These are phyloP conservation scores for Drosophila kepulauana DNA, from an alignment of 1,140 invertebrate species.

Conservation along the genomic window DNA sequence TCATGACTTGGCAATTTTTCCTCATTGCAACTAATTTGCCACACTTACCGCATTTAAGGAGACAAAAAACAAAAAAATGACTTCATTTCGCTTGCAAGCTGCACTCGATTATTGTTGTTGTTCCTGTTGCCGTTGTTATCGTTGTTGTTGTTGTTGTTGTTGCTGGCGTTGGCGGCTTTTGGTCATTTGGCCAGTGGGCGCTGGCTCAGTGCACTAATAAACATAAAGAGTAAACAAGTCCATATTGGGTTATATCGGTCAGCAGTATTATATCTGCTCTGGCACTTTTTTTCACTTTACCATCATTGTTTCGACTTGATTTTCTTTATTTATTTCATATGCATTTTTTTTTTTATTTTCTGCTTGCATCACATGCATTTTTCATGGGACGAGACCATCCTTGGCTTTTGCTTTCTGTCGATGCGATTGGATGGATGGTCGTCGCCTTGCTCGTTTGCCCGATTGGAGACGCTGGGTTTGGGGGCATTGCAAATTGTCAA, in stretches of 20 bases:
- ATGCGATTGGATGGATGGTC: conserved; percentile 6
- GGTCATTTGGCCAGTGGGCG: conserved; percentile 42
- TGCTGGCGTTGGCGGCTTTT: conserved; percentile 36
- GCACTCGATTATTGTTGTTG: conserved; percentile 9
- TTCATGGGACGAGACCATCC: conserved; percentile 57
- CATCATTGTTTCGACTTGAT: conserved; percentile 54
- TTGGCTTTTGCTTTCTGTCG: conserved; percentile 19
- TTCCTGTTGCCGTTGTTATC: not conserved
- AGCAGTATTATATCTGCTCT: conserved; percentile 48
- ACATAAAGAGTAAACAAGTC: conserved; percentile 80
- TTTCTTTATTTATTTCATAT: conserved; percentile 36
- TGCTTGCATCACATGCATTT: conserved; percentile 66
- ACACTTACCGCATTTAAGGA: conserved; percentile 40
- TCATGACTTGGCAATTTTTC: conserved; percentile 49
- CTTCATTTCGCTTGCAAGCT: conserved; percentile 40
- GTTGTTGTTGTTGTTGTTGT: conserved; percentile 5
- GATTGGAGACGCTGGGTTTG: not conserved
- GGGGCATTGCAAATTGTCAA: conserved; percentile 71
- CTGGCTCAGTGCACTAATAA: conserved; percentile 67
- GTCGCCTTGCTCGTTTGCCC: not conserved
- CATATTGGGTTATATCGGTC: conserved; percentile 75
- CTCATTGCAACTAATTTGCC: conserved; percentile 55
- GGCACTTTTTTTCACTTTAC: conserved; percentile 32
- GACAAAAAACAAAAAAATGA: conserved; percentile 35
- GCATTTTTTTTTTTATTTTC: conserved; percentile 26